Evolutionary conservation across 1,140 invertebrate genomes (phyloP), one percentile per base, ranked within the genome.

Genomic region (Aphelinus certus): DNA sequence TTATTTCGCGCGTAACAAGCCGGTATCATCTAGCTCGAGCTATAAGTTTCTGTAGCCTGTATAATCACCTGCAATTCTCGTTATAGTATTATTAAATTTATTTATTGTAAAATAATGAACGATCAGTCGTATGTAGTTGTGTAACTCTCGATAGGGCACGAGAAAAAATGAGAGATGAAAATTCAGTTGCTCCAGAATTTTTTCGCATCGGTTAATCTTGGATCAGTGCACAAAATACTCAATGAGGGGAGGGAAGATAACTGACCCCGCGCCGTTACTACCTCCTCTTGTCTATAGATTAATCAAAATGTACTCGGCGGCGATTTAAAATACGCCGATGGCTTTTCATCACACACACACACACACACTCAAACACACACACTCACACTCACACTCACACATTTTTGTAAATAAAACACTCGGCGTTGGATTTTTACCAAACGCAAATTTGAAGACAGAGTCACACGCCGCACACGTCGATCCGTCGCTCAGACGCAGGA

Each of bases 211-310:
- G 57, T 74, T 68, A 67, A 74, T 69, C 66, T 68, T 75, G 66
- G 7, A 9, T 53, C 46, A 58, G 55, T 70, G 64, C 67, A 64
- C 70, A 60, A 46, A 76, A 78, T 76, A 77, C 70, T 79, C 75
- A 75, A 62, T 64, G 26, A 51, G 26, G 26, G 26, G 26, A 26
- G 26, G 26, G 26, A 26, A 26, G 26, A 26, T 26, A 55, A 83
- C 82, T 84, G 81, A 78, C 42, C 26, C 53, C 71, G 61, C 47
- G 45, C 80, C 80, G 67, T 65, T 77, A 79, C 79, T 82, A 83
- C 68, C 76, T 83, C 67, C 67, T 78, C 76, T 65, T 48, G 65
- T 56, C 61, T 65, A 10, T 65, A 53, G 64, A 49, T 71, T 26
- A 26, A 26, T 26, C 26, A 26, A 26, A 26, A 26, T 26, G 69